Evolutionary conservation across 2,888 invertebrate species (phyloP), one percentile per base, ranked within the genome.

Genomic region (Hipparchia semele): DNA sequence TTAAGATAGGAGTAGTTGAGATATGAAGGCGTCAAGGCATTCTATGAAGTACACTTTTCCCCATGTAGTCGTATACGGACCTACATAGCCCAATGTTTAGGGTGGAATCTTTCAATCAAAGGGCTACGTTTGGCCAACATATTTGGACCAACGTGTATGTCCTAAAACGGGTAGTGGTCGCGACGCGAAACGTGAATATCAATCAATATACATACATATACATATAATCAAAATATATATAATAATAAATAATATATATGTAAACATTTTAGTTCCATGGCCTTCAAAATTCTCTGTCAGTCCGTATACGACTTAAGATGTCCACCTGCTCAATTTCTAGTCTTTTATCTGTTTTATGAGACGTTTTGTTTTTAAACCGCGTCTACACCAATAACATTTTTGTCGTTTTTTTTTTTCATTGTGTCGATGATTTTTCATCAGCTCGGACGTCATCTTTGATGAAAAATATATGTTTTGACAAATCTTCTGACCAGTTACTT

Each of bases 251-350:
- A 7, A 2, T 49, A 49, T 49, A 8, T 49, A 49, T 6, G 7
- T 7, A 6, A 49, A 10, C 54, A 54, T 12, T 13, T n/a, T 54
- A n/a, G 6, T 54, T 6, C 49, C 49, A 5, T n/a, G 6, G 6
- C 56, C 13, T 8, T 58, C 8, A 23, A 7, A 7, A 5, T n/a
- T 12, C 4, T n/a, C 62, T 49, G 13, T 59, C 53, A 51, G 12
- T 9, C 6, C 10, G 39, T 45, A 45, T 33, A 58, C 60, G 65
- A 56, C 49, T 53, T 58, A 51, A 8, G 8, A 51, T 51, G 73
- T 74, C 72, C 74, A 68, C 72, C 60, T 33, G 68, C 83, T 90
- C 89, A 89, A 86, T 84, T 82, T 90, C 90, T 90, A 90, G 90
- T 90, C 90, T 83, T 82, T 80, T 78, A 78, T 79, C 74, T 60